Evolutionary conservation across 1,140 invertebrate species (phyloP), one percentile per base, ranked within the genome.

Genomic region (Conus betulinus): DNA sequence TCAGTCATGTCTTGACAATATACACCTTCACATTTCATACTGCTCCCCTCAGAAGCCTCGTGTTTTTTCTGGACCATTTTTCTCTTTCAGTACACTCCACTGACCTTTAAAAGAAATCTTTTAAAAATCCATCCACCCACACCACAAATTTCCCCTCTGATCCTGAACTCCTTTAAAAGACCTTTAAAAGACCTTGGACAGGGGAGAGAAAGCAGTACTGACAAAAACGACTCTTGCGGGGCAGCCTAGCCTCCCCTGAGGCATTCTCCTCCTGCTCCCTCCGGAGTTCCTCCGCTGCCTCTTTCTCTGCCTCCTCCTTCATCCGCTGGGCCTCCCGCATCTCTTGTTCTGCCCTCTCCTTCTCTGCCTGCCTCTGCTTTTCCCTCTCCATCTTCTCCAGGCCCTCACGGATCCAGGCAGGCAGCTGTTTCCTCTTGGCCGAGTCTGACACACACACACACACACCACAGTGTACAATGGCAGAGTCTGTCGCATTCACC

Each of bases 371-470:
- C 92, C 97, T 98, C 92, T 97, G 97, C 95, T 99, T 99, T 91
- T 99, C 98, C 83, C 97, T 96, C 95, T 99, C 98, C 98, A 99
- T 99, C 96, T 99, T 99, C 94, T 99, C 98, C 88, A 99, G 95
- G 63, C 98, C 98, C 96, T 99, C 98, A 92, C 98, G 96, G 89
- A 99, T 99, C 99, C 99, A 99, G 8, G 97, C 97, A 79, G 99
- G 99, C 52, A 99, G 96, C 93, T 98, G 97, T 93, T 98, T 97
- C 60, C 98, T 96, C 95, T 98, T 99, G 82, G 82, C 82, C 23
- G 20, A 27, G 55, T 84, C 82, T 84, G 39, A 0, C 10, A 23
- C 11, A 53, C 78, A 81, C 7, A 81, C 7, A 27, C 78, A 74
- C 39, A 60, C 57, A 60, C 57, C 15, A 4, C 57, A 0, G 57